Conservation (phyloP, 2,888 invertebrate species). For the Drosophila eohydei region DNA sequence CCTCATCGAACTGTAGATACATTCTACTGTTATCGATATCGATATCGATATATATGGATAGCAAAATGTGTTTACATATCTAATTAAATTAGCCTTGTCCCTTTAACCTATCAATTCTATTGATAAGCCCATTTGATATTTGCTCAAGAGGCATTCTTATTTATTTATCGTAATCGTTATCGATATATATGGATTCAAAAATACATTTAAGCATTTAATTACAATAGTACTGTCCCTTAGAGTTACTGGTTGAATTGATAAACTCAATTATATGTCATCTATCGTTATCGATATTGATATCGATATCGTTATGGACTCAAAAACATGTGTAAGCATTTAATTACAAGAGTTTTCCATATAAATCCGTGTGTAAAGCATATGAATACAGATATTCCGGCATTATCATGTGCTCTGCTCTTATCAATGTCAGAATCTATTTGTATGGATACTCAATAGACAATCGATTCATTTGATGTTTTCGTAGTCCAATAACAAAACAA, state of each 20-base stretch:
- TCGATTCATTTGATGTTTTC: slow-evolving; percentile 21
- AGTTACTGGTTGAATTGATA: no score
- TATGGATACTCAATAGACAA: slow-evolving; percentile 19
- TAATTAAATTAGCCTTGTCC: not conserved
- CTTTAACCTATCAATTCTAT: rapidly evolving
- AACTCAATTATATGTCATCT: not conserved
- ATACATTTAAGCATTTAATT: not conserved
- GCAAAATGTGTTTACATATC: not conserved
- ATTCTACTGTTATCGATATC: not conserved
- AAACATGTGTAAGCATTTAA: not conserved
- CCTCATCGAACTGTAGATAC: not conserved
- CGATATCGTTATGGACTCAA: not conserved
- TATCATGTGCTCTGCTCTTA: slow-evolving; percentile 1
- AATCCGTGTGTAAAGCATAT: no score
- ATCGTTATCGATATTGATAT: not conserved
- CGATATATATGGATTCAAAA: not conserved
- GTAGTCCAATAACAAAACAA: slow-evolving; percentile 10
- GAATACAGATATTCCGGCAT: not conserved
- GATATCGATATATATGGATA: not conserved
- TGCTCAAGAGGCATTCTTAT: rapidly evolving
- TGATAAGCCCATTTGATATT: not conserved
- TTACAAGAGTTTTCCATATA: no score
- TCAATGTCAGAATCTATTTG: slow-evolving; percentile 6
- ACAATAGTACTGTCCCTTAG: not conserved
- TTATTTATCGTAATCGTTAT: not conserved